Percentiles rank a stretch among this genome's conserved stretches.
Conservation (phyloP, 2,113 vertebrate genomes). For the Saimiri boliviensis region DNA sequence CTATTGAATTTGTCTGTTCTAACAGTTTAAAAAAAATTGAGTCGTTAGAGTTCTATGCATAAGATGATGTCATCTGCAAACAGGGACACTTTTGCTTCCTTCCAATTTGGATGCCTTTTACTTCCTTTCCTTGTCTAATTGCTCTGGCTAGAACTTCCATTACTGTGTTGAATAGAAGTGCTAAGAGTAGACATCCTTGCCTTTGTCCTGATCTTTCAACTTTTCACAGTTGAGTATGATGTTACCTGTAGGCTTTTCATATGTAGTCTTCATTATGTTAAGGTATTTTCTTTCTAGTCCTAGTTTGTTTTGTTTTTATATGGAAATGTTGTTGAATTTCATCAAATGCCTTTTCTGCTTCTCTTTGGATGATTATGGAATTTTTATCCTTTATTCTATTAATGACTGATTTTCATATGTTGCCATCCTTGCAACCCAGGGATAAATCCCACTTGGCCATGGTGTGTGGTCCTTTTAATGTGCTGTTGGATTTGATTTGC, state of each 20-base stretch:
- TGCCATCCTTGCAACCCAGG: background rate
- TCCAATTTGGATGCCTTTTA: background rate
- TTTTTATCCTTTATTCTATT: background rate
- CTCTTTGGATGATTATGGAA: background rate
- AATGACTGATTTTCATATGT: background rate
- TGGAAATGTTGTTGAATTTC: background rate
- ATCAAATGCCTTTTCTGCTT: background rate
- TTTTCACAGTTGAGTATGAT: background rate
- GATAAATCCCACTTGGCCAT: background rate
- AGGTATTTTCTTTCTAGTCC: background rate
- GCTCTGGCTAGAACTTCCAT: background rate
- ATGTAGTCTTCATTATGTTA: background rate
- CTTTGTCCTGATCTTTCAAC: background rate
- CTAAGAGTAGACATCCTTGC: background rate
- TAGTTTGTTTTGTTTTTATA: background rate
- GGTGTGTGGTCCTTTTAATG: background rate
- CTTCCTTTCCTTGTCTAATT: background rate
- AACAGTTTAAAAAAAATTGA: background rate
- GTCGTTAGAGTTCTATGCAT: background rate
- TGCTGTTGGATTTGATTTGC: background rate
- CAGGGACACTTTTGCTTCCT: background rate
- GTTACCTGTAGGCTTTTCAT: background rate
- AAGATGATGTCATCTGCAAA: background rate
- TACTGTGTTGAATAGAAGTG: background rate
- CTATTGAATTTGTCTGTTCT: background rate